phyloP scores from a whole-genome alignment of 2,113 vertebrate species.

The Zingel zingel region DNA sequence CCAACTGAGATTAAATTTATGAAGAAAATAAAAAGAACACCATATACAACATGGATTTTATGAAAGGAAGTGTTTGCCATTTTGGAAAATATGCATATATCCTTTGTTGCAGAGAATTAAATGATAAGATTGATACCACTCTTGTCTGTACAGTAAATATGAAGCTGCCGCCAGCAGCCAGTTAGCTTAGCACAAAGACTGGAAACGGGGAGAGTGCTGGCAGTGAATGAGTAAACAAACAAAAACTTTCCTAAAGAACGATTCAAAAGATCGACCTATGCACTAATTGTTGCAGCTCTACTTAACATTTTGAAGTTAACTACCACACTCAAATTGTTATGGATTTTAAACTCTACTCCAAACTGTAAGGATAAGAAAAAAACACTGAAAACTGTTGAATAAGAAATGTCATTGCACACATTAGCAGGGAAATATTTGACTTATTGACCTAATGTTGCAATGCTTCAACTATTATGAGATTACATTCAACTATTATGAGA shows the following conservation, averaged over 20 bases:
- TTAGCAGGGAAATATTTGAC: too few species aligned
- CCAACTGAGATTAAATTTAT: background rate
- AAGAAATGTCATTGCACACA: too few species aligned
- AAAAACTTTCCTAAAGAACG: background rate
- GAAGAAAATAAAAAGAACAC: background rate
- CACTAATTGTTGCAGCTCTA: too few species aligned
- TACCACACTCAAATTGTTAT: too few species aligned
- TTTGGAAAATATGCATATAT: background rate
- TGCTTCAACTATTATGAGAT: background rate
- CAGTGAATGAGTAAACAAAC: background rate
- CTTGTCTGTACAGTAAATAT: too few species aligned
- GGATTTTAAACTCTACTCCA: too few species aligned
- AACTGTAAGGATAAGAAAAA: too few species aligned
- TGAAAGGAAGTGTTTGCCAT: background rate
- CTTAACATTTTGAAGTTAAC: too few species aligned
- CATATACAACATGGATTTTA: background rate
- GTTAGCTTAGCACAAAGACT: background rate
- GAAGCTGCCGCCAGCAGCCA: background rate
- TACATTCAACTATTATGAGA: background rate
- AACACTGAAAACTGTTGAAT: too few species aligned
- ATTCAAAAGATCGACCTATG: too few species aligned
- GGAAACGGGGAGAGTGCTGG: background rate
- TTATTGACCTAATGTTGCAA: background rate
- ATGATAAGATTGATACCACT: background rate
- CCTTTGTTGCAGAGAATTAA: background rate